Percentiles rank a stretch among this genome's conserved stretches.
phyloP scores from a whole-genome alignment of 2,888 invertebrate genomes.

The Aelia acuminata region DNA sequence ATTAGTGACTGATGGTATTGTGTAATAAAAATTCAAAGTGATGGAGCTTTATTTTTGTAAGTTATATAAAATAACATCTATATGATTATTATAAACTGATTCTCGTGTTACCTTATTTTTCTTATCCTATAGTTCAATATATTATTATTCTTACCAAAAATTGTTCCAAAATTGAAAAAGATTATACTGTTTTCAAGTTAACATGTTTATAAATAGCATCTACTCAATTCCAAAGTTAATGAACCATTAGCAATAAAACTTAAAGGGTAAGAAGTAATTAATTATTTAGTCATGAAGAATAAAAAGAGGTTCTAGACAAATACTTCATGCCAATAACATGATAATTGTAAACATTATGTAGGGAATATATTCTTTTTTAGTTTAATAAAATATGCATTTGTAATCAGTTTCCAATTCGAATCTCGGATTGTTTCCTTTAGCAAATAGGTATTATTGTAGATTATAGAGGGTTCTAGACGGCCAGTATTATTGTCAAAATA shows the following conservation, averaged over 20 bases:
- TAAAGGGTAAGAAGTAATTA: neutral
- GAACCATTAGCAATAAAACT: neutral
- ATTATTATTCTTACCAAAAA: neutral
- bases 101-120: neutral
- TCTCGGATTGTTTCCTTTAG: too few relatives aligned
- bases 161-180: neutral
- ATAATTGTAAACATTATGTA: too few relatives aligned
- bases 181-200: too few relatives aligned
- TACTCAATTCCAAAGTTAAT: neutral
- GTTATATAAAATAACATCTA: conserved; percentile 8
- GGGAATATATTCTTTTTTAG: too few relatives aligned
- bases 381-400: too few relatives aligned
- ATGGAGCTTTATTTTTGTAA: conserved; percentile 40
- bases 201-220: too few relatives aligned
- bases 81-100: neutral
- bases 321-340: too few relatives aligned
- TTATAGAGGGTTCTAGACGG: too few relatives aligned
- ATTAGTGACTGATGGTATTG: conserved; percentile 16
- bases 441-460: too few relatives aligned
- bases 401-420: too few relatives aligned
- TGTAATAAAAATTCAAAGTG: neutral
- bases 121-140: neutral
- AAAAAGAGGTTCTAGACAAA: too few relatives aligned
- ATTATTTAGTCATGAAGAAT: too few relatives aligned
- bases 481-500: neutral